Base-by-base conservation (phyloP, 2,888 invertebrate species). In the Tethea ocularis region DNA sequence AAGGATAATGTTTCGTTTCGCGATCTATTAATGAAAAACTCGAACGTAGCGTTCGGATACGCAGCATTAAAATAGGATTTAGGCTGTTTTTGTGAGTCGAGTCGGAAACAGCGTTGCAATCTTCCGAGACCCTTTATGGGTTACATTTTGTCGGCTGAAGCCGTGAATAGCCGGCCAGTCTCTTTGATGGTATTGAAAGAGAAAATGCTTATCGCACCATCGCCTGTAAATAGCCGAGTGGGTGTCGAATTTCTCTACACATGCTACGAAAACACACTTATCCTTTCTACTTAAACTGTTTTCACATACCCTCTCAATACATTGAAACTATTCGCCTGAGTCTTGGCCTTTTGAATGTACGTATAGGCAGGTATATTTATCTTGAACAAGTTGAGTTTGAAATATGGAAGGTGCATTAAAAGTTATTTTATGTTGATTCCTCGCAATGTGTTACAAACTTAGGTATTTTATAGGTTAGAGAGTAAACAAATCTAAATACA, bases 201-300 rank as follows among this genome's bases (percentile, higher is more conserved):
- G 89, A 88, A 89, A 91, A 90, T 88, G 87, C 88, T 89, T 91
- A 91, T 90, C 90, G 90, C 86, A 82, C 89, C 86, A 88, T 89
- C 89, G 87, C 83, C 82, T 83, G 87, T 88, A 90, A 89, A 90
- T 89, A 90, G 87, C 83, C 77, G 84, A 88, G 84, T 85, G 87
- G 84, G 88, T 89, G 88, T 88, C 86, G 88, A 88, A 87, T 88
- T 89, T 87, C 87, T 87, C 87, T 84, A 84, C 86, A 89, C 86
- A 86, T 84, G 81, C 80, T 85, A 81, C 85, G 87, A 89, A 90
- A 89, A 90, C 87, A 89, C 88, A 89, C 86, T 88, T 88, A 89
- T 88, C 89, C 88, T 86, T 90, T 89, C 83, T 86, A 86, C 84
- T 86, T 88, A 86, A 88, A 88, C 88, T 87, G 87, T 88, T 89